Conservation (phyloP, 2,888 invertebrate genomes). For the Melangyna quadrimaculata region DNA sequence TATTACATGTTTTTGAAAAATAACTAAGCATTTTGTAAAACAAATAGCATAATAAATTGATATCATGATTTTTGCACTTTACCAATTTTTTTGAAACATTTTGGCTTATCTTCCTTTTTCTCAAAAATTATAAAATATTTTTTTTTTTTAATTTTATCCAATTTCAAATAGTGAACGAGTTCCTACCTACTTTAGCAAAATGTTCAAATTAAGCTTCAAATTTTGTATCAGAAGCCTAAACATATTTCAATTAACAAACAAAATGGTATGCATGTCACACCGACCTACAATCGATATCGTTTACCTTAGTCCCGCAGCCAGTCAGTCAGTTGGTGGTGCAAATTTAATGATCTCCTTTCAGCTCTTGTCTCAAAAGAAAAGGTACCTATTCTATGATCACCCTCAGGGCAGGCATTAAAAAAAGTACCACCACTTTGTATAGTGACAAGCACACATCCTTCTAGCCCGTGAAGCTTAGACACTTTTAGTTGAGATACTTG, state of each 20-base stretch:
- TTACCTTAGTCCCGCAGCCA: constrained; percentile 12
- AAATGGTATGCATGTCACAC: constrained; percentile 29
- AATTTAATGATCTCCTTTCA: constrained; percentile 34
- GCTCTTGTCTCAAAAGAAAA: constrained; percentile 47
- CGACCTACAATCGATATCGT: not conserved
- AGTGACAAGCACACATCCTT: constrained; percentile 22
- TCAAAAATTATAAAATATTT: too few relatives aligned
- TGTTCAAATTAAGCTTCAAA: not conserved
- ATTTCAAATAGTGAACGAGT: not conserved
- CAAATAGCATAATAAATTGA: too few relatives aligned
- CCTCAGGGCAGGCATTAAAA: constrained; percentile 37
- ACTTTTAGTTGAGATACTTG: constrained; percentile 51
- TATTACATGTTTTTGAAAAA: too few relatives aligned
- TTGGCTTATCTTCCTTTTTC: too few relatives aligned
- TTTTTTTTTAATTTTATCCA: not conserved
- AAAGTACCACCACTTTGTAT: not conserved
- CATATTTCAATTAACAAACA: constrained; percentile 10
- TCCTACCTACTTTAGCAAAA: not conserved
- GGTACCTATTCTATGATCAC: constrained; percentile 41
- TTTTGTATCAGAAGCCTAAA: constrained; percentile 12
- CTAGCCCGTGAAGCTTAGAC: constrained; percentile 8
- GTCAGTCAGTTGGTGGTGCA: too few relatives aligned
- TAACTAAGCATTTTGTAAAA: too few relatives aligned
- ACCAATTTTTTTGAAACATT: too few relatives aligned
- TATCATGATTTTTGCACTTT: too few relatives aligned